Percentiles rank a stretch among this genome's conserved stretches.
Evolutionary conservation across 2,797 vertebrate species (phyloP).

Genomic region (Chrosomus eos): DNA sequence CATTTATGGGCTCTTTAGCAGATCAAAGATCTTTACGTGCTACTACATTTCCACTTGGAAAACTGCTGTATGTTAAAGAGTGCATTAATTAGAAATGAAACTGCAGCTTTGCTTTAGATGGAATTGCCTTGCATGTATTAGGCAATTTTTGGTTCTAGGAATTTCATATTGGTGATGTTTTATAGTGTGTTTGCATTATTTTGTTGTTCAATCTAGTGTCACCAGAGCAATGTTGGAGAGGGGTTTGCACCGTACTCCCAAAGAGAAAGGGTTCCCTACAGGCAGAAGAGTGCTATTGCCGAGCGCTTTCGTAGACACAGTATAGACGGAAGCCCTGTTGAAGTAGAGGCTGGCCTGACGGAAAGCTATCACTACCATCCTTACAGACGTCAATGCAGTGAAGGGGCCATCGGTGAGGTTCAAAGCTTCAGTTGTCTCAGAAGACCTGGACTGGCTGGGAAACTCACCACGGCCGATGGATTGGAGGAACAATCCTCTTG

Average conservation of each 20-base stretch:
- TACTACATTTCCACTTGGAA: constrained; percentile 38
- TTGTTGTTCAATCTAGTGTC: constrained; percentile 57
- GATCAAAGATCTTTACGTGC: constrained; percentile 47
- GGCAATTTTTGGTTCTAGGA: not conserved
- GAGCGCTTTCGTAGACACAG: constrained; percentile 79
- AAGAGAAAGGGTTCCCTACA: constrained; percentile 63
- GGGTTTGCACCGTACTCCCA: constrained; percentile 51
- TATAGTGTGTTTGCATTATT: constrained; percentile 1
- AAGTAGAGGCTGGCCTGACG: constrained; percentile 63
- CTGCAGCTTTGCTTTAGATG: not conserved
- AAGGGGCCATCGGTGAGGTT: constrained; percentile 69
- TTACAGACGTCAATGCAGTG: constrained; percentile 84
- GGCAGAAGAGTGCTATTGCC: constrained; percentile 50
- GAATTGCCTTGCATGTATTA: not conserved
- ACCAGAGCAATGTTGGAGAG: constrained; percentile 47
- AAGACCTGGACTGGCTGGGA: constrained; percentile 60
- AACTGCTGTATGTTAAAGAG: constrained; percentile 16
- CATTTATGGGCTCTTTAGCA: constrained; percentile 49
- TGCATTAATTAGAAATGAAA: constrained; percentile 18
- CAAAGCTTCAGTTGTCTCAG: constrained; percentile 65
- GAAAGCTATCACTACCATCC: constrained; percentile 84
- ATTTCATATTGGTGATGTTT: constrained; percentile 2
- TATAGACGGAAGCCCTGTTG: constrained; percentile 73
- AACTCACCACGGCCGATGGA: constrained; percentile 7
- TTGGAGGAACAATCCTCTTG: constrained; percentile 62